A percentile compares a stretch with the other conserved stretches of the same genome.
These are phyloP conservation scores for Aphelenchoides avenae DNA, from an alignment of 1,140 invertebrate genomes.

Conservation along the genomic window DNA sequence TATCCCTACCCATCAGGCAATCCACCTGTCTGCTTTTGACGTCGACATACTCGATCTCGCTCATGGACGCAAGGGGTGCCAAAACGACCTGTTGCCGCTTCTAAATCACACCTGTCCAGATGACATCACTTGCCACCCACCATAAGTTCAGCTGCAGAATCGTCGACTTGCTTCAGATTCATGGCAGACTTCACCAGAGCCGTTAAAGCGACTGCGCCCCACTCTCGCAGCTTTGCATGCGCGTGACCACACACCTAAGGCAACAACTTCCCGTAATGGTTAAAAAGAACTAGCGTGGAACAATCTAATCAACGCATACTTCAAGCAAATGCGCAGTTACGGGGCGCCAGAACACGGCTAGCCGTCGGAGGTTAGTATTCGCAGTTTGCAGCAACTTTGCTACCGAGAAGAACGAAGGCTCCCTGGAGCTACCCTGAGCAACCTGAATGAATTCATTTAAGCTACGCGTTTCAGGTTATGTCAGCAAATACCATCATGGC, in stretches of 20 bases:
- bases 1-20: constrained; percentile 80
- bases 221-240: constrained; percentile 87
- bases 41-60: constrained; percentile 80
- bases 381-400: constrained; percentile 94
- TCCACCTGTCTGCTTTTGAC: constrained; percentile 89
- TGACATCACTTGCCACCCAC: too few relatives aligned
- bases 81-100: constrained; percentile 71
- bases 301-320: constrained; percentile 63
- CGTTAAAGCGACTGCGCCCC: constrained; percentile 93
- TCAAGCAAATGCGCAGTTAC: constrained; percentile 92
- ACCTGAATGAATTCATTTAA: too few relatives aligned
- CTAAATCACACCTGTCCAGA: too few relatives aligned
- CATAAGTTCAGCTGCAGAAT: too few relatives aligned
- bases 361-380: constrained; percentile 82
- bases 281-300: neutral
- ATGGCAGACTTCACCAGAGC: constrained; percentile 79
- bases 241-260: constrained; percentile 77
- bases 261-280: constrained; percentile 8
- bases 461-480: constrained; percentile 62
- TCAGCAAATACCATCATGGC: constrained; percentile 83
- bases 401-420: constrained; percentile 92
- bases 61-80: constrained; percentile 81
- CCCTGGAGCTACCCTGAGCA: too few relatives aligned
- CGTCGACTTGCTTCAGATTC: too few relatives aligned
- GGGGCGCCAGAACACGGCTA: constrained; percentile 90